Evolutionary conservation across 2,797 vertebrate species (phyloP).

Genomic region (Neosilurus mollespiculum): DNA sequence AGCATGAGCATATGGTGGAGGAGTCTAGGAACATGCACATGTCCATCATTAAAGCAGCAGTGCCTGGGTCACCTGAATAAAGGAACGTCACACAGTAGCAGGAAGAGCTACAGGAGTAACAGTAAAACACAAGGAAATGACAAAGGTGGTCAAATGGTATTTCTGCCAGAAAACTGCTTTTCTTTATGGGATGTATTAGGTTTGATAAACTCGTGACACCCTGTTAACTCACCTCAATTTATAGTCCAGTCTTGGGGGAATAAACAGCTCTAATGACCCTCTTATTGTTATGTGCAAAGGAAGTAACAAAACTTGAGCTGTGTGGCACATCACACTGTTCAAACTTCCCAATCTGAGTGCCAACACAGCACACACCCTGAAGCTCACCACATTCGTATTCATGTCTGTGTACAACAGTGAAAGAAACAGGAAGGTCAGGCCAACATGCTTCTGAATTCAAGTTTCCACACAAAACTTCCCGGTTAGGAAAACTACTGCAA

Average conservation of each 20-base stretch:
- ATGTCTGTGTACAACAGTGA: not conserved
- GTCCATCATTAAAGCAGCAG: not conserved
- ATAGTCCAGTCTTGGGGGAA: not conserved
- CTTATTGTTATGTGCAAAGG: not conserved
- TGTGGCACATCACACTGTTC: conserved; percentile 1
- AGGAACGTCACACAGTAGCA: not conserved
- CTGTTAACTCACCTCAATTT: not conserved
- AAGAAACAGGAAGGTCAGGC: conserved; percentile 43
- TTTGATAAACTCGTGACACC: not conserved
- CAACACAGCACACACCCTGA: conserved; percentile 32
- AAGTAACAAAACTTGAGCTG: conserved; percentile 3
- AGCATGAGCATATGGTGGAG: not conserved
- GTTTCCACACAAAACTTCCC: conserved; percentile 60
- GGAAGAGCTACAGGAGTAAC: not conserved
- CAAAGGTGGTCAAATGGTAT: not conserved
- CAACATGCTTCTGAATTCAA: conserved; percentile 37
- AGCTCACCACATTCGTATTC: conserved; percentile 39
- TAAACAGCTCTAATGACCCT: not conserved
- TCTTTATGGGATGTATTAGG: not conserved
- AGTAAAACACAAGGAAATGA: not conserved
- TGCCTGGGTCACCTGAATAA: not conserved
- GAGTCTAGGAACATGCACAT: not conserved
- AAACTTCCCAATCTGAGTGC: conserved; percentile 42
- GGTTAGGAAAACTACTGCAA: conserved; percentile 54
- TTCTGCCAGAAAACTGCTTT: not conserved